Conservation (phyloP, 2,888 invertebrate genomes). For the Chrysolina oricalcia region DNA sequence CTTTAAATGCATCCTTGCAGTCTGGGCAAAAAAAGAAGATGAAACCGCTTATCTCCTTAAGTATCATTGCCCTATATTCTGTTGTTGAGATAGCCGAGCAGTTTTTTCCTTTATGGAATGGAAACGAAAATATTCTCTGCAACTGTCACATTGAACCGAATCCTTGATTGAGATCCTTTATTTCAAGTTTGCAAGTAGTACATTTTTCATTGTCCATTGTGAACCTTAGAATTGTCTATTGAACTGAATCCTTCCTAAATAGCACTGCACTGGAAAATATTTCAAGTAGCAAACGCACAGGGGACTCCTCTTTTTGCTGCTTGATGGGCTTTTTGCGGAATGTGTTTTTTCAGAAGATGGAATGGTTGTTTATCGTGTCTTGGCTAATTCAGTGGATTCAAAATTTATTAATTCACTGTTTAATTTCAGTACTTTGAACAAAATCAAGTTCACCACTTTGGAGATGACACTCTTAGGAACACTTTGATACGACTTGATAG, state of each 20-base stretch:
- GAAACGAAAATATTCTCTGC: conserved; percentile 14
- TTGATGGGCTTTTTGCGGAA: neutral
- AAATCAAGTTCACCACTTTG: conserved; percentile 19
- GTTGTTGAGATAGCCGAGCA: conserved; percentile 21
- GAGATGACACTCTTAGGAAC: conserved; percentile 11
- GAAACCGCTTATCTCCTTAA: conserved; percentile 15
- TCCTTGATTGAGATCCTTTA: conserved; percentile 9
- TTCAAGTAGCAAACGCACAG: conserved; percentile 17
- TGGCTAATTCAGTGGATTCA: conserved; percentile 9
- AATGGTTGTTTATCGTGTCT: conserved; percentile 18
- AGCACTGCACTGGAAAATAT: conserved; percentile 10
- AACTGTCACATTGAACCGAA: conserved; percentile 21
- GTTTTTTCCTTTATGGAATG: conserved; percentile 20
- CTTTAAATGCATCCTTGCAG: conserved; percentile 11
- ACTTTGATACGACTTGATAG: conserved; percentile 20
- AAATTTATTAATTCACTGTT: conserved; percentile 19
- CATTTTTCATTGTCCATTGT: conserved; percentile 13
- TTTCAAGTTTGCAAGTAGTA: conserved; percentile 20
- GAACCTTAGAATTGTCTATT: neutral
- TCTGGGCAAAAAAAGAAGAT: conserved; percentile 19
- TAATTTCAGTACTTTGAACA: conserved; percentile 10
- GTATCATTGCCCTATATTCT: conserved; percentile 7
- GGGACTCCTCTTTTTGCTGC: neutral
- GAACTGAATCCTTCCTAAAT: conserved; percentile 9
- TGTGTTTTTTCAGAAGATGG: neutral